Conservation (phyloP, 2,797 vertebrate species). For the Falco biarmicus region DNA sequence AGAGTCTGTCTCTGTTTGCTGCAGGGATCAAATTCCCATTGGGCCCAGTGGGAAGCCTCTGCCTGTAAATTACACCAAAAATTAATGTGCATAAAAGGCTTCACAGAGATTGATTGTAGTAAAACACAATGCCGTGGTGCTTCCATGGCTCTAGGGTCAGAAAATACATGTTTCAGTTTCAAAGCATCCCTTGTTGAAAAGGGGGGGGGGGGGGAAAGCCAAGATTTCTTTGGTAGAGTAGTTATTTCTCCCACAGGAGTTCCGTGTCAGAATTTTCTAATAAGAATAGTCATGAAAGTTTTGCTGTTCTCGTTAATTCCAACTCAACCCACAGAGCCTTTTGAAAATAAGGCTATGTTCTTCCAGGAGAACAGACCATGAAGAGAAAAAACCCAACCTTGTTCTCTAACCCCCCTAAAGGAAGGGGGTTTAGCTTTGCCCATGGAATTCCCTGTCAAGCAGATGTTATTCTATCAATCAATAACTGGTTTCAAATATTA, state of each 20-base stretch:
- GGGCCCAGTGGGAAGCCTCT: neutral
- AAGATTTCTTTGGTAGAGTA: neutral
- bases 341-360: neutral
- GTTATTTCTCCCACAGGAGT: neutral
- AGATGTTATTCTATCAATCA: neutral
- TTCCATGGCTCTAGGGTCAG: neutral
- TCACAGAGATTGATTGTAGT: neutral
- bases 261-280: slow-evolving; percentile 21
- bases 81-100: slow-evolving; percentile 35
- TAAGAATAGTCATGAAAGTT: slow-evolving; percentile 17
- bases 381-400: neutral
- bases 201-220: neutral
- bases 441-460: neutral
- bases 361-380: neutral
- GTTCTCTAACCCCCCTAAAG: neutral
- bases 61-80: neutral
- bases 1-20: neutral
- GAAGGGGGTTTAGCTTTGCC: neutral
- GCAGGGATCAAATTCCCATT: neutral
- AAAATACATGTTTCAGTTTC: neutral
- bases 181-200: neutral
- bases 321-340: neutral
- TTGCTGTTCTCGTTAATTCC: slow-evolving; percentile 18
- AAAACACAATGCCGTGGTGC: neutral
- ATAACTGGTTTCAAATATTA: neutral